Evolutionary conservation across 2,113 vertebrate species (phyloP).

Genomic region (Drymodes brunneopygia): DNA sequence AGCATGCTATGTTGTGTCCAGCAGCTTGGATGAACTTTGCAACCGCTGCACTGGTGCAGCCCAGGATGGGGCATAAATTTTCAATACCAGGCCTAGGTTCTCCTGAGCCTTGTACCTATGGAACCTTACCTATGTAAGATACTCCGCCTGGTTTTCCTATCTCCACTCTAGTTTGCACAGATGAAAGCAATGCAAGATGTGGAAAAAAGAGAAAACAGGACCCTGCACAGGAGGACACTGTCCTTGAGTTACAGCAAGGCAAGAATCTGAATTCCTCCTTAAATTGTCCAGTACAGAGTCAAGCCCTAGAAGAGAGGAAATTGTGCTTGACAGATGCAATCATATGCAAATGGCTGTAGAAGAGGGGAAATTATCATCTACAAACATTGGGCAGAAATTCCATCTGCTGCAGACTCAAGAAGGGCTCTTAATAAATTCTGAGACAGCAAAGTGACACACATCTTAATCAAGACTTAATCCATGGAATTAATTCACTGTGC

Average conservation of each 20-base stretch:
- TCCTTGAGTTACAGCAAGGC: slow-evolving; percentile 9
- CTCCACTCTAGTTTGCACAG: neutral
- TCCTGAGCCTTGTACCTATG: neutral
- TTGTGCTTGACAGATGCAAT: slow-evolving; percentile 80
- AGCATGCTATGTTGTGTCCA: neutral
- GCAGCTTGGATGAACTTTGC: neutral
- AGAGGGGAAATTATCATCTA: slow-evolving; percentile 92
- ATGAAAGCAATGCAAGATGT: neutral
- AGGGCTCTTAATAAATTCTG: slow-evolving; percentile 92
- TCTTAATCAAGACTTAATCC: slow-evolving; percentile 98
- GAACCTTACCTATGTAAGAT: neutral
- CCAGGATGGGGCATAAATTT: neutral
- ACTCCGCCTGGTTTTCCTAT: neutral
- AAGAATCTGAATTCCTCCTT: slow-evolving; percentile 63
- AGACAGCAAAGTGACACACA: slow-evolving; percentile 96
- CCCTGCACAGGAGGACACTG: neutral
- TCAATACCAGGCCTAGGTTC: neutral
- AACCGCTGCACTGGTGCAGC: neutral
- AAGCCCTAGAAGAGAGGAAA: slow-evolving; percentile 67
- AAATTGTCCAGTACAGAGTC: slow-evolving; percentile 56
- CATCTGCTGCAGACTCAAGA: slow-evolving; percentile 87
- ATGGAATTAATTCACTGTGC: slow-evolving; percentile 88
- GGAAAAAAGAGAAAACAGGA: neutral
- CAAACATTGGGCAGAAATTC: slow-evolving; percentile 91
- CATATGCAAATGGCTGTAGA: slow-evolving; percentile 88